Evolutionary conservation across 2,888 invertebrate species (phyloP).

Genomic region (Tipula vernalis): DNA sequence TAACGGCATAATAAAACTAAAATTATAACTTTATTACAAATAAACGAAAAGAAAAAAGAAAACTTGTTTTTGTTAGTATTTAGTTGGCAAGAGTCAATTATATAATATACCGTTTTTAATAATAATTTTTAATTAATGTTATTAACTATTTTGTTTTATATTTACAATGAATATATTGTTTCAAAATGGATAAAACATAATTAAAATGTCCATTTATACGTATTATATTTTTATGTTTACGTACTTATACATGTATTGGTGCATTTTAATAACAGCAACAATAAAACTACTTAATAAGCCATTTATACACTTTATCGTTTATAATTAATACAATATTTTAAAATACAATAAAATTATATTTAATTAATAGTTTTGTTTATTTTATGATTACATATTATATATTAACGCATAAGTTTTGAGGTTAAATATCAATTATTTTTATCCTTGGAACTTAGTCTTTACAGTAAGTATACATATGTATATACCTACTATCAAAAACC

Average conservation of each 20-base stretch:
- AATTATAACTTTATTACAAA: too few relatives aligned
- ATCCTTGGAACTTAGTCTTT: background rate
- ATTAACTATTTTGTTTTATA: background rate
- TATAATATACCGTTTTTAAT: too few relatives aligned
- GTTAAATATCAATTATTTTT: background rate
- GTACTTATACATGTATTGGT: background rate
- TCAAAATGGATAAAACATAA: background rate
- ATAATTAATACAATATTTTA: background rate
- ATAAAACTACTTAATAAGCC: background rate
- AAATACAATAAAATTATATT: background rate
- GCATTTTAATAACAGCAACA: background rate
- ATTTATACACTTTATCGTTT: background rate
- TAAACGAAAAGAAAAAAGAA: too few relatives aligned
- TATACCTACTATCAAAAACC: too few relatives aligned
- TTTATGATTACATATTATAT: background rate
- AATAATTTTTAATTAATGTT: too few relatives aligned
- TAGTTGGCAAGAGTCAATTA: too few relatives aligned
- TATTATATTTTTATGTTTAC: background rate
- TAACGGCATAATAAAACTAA: too few relatives aligned
- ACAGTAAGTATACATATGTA: too few relatives aligned
- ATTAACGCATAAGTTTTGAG: background rate
- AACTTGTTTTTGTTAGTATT: too few relatives aligned
- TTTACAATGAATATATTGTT: background rate
- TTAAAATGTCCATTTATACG: background rate
- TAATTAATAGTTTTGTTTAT: background rate